Conservation (phyloP, 1,140 invertebrate genomes). For the Drosophila auraria region DNA sequence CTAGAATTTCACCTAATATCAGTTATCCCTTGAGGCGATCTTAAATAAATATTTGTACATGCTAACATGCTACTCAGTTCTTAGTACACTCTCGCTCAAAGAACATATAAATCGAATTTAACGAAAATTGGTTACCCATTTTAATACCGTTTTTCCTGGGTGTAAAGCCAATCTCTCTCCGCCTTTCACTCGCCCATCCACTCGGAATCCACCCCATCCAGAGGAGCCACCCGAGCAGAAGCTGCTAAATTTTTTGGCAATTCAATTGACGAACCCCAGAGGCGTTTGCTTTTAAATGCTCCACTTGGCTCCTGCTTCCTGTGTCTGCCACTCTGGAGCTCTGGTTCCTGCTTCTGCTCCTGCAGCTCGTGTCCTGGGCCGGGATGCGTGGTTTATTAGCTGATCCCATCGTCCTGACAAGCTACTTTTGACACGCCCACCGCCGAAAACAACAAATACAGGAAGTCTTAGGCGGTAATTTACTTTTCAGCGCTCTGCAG, state of each 20-base stretch:
- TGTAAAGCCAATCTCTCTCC: slow-evolving; percentile 8
- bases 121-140: background rate
- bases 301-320: slow-evolving; percentile 77
- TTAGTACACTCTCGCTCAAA: background rate
- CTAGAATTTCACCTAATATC: background rate
- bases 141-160: slow-evolving; percentile 14
- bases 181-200: slow-evolving; percentile 4
- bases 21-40: too few relatives aligned
- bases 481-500: slow-evolving; percentile 75
- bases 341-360: slow-evolving; percentile 2
- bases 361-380: slow-evolving; percentile 29
- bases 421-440: slow-evolving; percentile 75
- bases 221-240: slow-evolving; percentile 50
- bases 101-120: slow-evolving; percentile 1
- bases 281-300: slow-evolving; percentile 81
- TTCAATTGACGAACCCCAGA: slow-evolving; percentile 76
- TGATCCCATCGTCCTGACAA: slow-evolving; percentile 79
- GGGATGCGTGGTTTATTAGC: slow-evolving; percentile 77
- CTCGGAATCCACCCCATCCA: slow-evolving; percentile 28
- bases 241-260: slow-evolving; percentile 83
- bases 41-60: background rate
- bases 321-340: slow-evolving; percentile 14
- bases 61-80: background rate
- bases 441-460: slow-evolving; percentile 53
- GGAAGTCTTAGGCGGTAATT: slow-evolving; percentile 82